Base-by-base conservation (phyloP, 2,797 vertebrate genomes). In the Acanthis flammea region DNA sequence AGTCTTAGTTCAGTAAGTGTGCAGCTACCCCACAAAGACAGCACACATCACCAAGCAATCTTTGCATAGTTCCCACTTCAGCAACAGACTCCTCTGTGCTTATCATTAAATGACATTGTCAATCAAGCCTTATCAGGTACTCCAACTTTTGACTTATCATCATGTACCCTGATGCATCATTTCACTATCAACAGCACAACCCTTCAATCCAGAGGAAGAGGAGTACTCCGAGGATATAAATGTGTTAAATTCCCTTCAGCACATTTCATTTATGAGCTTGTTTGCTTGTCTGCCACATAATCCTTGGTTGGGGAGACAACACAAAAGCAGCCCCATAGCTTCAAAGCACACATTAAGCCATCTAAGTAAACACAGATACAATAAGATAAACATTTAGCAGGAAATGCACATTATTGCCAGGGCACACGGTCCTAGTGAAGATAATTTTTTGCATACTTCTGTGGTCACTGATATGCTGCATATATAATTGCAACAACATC, bases 91-190 rank as follows among this genome's bases (percentile, higher is more conserved):
- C 45, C 24, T 58, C 70, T 85, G 54, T 91, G 73, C 90, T 96
- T 91, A 96, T 85, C 94, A 79, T 95, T 95, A 93, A 96, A 96
- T 92, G 74, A 85, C 62, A 63, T 18, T 94, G 93, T 86, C 95
- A 95, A 63, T 95, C 94, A 97, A 75, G 61, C 19, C 70, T 73
- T 90, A 91, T 83, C 70, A 82, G 53, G 83, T 94, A 55, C 60
- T 96, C 84, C 48, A 93, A 85, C 30, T 73, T 67, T 90, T 90
- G 82, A 92, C 86, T 88, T 22, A 85, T 88, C 50, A 41, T 85
- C 77, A 51, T 85, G 33, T 83, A 67, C 75, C 62, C 72, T 76
- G 66, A 63, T 16, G 42, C 23, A 58, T 39, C 30, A 58, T 79
- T 87, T 83, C 47, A 58, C 27, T 53, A 27, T 39, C 42, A 80